phyloP scores from a whole-genome alignment of 2,888 invertebrate genomes.

The Clitarchus hookeri region DNA sequence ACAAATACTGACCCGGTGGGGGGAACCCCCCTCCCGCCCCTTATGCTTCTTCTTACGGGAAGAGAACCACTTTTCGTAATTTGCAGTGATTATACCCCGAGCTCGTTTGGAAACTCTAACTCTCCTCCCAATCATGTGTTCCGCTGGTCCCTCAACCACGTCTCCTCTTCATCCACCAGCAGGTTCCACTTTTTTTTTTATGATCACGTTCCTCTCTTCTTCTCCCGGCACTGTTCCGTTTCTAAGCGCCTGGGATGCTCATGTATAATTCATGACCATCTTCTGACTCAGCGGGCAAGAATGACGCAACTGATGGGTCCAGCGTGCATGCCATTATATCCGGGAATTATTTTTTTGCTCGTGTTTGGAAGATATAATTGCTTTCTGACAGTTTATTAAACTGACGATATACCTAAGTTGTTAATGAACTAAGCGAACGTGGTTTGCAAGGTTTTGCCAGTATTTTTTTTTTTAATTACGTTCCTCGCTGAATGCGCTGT shows the following conservation, averaged over 20 bases:
- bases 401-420: no score
- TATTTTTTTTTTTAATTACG: no score
- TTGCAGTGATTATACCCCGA: slow-evolving; percentile 23
- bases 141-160: neutral
- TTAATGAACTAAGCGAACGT: no score
- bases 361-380: no score
- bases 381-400: no score
- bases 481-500: no score
- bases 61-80: slow-evolving; percentile 20
- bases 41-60: neutral
- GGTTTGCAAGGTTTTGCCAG: no score
- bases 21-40: neutral
- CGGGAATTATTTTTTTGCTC: no score
- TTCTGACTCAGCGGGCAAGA: neutral
- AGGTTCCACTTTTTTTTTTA: neutral
- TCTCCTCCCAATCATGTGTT: slow-evolving; percentile 9
- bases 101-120: slow-evolving; percentile 23
- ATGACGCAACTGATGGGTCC: neutral
- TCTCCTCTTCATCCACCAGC: no score
- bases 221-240: neutral
- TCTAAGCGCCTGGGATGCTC: slow-evolving; percentile 7
- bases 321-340: neutral
- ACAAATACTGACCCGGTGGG: slow-evolving; percentile 6
- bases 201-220: neutral
- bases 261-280: slow-evolving; percentile 7